A percentile compares a stretch with the other conserved stretches of the same genome.
Evolutionary conservation across 2,797 vertebrate genomes (phyloP).

Genomic region (Cirrhinus mrigala): DNA sequence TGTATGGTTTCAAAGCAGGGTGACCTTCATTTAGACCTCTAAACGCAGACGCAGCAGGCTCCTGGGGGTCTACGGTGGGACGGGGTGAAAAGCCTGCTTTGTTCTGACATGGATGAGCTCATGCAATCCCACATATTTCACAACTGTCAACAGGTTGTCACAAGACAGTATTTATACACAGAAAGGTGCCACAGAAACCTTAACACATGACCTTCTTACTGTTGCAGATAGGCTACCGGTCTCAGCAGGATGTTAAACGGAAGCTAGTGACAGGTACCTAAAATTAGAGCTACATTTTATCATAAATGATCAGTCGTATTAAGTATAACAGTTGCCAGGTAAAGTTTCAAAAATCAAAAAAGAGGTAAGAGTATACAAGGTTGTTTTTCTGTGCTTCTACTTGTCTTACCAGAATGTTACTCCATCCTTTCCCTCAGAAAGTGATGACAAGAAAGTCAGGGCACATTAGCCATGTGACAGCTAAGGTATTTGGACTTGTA

Average conservation of each 20-base stretch:
- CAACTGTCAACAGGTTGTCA: slow-evolving; percentile 65
- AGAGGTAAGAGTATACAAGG: neutral
- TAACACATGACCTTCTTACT: slow-evolving; percentile 36
- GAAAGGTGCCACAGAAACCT: slow-evolving; percentile 43
- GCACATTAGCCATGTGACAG: neutral
- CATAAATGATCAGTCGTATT: neutral
- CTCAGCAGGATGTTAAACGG: slow-evolving; percentile 31
- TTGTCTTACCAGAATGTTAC: neutral
- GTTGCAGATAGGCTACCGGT: slow-evolving; percentile 31
- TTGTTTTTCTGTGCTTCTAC: neutral
- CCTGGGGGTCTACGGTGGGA: slow-evolving; percentile 5
- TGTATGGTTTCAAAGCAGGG: slow-evolving; percentile 8
- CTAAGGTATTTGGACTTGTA: neutral
- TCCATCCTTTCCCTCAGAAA: neutral
- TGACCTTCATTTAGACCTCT: slow-evolving; percentile 43
- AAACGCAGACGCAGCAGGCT: neutral
- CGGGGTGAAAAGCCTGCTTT: slow-evolving; percentile 8
- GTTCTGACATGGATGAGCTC: slow-evolving; percentile 54
- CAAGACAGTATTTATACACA: slow-evolving; percentile 61
- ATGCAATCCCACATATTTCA: slow-evolving; percentile 53
- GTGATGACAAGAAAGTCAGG: neutral
- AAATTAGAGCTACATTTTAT: slow-evolving; percentile 34
- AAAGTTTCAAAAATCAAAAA: neutral
- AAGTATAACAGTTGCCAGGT: neutral
- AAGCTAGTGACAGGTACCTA: slow-evolving; percentile 47